Conservation (phyloP, 1,140 invertebrate species). For the Bicyclus anynana region DNA sequence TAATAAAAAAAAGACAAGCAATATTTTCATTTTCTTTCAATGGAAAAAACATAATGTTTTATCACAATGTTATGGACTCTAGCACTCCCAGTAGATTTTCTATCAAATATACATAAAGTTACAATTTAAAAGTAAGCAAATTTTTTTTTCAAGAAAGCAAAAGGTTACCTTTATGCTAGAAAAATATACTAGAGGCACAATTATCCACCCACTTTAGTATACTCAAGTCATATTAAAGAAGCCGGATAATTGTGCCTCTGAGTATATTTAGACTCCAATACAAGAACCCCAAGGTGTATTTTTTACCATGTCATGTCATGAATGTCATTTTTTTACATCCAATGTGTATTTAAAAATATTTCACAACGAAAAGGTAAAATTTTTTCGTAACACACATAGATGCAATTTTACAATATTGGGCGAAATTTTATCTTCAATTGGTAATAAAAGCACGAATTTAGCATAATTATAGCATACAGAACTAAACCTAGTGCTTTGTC, state of each 20-base stretch:
- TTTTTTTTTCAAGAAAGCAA: constrained; percentile 64
- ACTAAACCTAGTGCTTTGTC: constrained; percentile 65
- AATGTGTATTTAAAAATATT: not conserved
- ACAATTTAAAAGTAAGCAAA: constrained; percentile 61
- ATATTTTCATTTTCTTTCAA: constrained; percentile 53
- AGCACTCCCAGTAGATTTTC: constrained; percentile 60
- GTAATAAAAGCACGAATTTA: not conserved
- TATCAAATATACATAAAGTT: constrained; percentile 72
- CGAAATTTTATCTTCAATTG: too few species aligned
- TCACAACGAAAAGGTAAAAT: not conserved
- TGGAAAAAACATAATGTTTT: constrained; percentile 72
- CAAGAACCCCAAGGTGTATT: too few species aligned
- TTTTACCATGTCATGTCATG: too few species aligned
- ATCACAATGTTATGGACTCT: constrained; percentile 73
- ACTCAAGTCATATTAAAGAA: too few species aligned
- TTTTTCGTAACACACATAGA: not conserved
- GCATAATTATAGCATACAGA: constrained; percentile 1
- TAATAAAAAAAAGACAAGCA: constrained; percentile 56
- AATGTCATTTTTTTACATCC: not conserved
- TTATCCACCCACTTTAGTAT: too few species aligned
- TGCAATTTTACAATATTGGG: too few species aligned
- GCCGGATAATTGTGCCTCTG: too few species aligned
- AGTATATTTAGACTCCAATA: too few species aligned
- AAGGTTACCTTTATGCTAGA: constrained; percentile 35
- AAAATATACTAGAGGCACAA: not conserved